These are phyloP conservation scores for Scomberomorus guttatus DNA, from an alignment of 2,797 vertebrate genomes.

Conservation along the genomic window DNA sequence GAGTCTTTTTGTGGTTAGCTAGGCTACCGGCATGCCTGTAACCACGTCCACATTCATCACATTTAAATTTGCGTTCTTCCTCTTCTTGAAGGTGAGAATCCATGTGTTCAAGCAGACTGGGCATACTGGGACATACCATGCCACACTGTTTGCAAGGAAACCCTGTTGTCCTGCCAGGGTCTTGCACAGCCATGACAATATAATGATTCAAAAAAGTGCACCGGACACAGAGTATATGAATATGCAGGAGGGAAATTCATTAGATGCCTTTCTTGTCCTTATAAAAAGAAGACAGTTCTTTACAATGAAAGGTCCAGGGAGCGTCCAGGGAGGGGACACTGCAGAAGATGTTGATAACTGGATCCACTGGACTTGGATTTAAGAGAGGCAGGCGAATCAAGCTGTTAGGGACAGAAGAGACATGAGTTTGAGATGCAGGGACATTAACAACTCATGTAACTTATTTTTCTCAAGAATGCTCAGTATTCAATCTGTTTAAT, in stretches of 20 bases:
- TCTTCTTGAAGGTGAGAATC: slow-evolving; percentile 78
- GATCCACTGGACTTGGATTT: slow-evolving; percentile 46
- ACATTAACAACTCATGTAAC: not conserved
- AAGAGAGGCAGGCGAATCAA: slow-evolving; percentile 40
- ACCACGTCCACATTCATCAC: slow-evolving; percentile 90
- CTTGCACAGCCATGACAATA: slow-evolving; percentile 77
- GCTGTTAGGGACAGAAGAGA: slow-evolving; percentile 64
- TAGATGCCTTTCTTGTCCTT: slow-evolving; percentile 48
- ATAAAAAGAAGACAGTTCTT: slow-evolving; percentile 28
- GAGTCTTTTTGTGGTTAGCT: slow-evolving; percentile 91
- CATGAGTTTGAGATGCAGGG: slow-evolving; percentile 23
- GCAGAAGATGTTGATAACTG: slow-evolving; percentile 38
- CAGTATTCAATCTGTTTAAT: not conserved
- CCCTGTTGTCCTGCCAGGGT: slow-evolving; percentile 74
- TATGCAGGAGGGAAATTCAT: slow-evolving; percentile 63
- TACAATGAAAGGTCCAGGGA: slow-evolving; percentile 26
- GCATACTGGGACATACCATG: slow-evolving; percentile 76
- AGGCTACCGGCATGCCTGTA: slow-evolving; percentile 91
- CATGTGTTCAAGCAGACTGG: slow-evolving; percentile 82
- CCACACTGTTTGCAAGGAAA: slow-evolving; percentile 83
- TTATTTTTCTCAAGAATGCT: not conserved
- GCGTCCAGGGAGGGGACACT: slow-evolving; percentile 36
- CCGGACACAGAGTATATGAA: slow-evolving; percentile 38
- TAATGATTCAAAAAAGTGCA: slow-evolving; percentile 22
- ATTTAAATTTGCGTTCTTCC: slow-evolving; percentile 87